A percentile compares a stretch with the other conserved stretches of the same genome.
Conservation (phyloP, 2,797 vertebrate species). For the Parauchenoglanis ngamensis region DNA sequence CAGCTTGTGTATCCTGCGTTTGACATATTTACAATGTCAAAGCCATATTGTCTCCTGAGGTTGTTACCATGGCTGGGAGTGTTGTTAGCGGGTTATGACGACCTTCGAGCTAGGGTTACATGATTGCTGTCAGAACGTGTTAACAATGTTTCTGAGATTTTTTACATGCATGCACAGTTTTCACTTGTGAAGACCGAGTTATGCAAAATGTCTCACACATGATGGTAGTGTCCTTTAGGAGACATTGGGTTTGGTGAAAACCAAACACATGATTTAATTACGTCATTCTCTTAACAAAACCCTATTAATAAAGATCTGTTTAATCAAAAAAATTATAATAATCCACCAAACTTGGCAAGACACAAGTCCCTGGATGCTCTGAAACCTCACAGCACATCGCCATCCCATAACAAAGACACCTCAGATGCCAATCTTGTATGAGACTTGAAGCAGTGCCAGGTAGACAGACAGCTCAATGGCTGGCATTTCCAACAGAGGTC, state of each 20-base stretch:
- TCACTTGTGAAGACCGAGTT: neutral
- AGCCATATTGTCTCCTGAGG: neutral
- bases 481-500: constrained; percentile 56
- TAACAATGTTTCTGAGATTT: neutral
- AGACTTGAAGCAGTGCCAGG: constrained; percentile 46
- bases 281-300: constrained; percentile 30
- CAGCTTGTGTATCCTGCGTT: neutral
- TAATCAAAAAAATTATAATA: neutral
- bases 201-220: neutral
- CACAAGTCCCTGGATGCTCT: constrained; percentile 23
- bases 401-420: constrained; percentile 58
- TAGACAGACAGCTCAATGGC: constrained; percentile 33
- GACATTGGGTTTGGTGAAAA: neutral
- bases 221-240: neutral
- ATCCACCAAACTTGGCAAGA: constrained; percentile 4
- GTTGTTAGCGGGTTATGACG: neutral
- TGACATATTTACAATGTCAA: neutral
- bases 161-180: neutral
- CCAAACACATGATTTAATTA: neutral
- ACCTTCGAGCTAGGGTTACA: neutral
- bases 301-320: constrained; percentile 26
- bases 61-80: neutral
- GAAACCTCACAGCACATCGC: constrained; percentile 50
- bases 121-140: neutral
- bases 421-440: constrained; percentile 47